Base-by-base conservation (phyloP, 2,113 vertebrate genomes). In the Petroica traversi region DNA sequence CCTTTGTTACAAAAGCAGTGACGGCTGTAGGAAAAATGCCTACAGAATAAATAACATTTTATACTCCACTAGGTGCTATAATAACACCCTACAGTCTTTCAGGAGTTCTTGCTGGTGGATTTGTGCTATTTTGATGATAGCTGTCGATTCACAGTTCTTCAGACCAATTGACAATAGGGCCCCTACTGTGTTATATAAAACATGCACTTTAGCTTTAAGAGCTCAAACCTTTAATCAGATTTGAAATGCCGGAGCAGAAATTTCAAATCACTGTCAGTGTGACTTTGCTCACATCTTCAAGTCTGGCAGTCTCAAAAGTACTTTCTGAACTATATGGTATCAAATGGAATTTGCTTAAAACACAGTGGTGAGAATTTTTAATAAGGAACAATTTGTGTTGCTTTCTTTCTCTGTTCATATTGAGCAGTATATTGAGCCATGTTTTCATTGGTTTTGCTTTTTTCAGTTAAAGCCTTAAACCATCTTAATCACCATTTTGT, bases 221-320 rank as follows among this genome's bases (percentile, higher is more conserved):
- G 85, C 93, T 84, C 93, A 95, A 96, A 93, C 52, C 96, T 92
- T 95, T 96, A 95, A 97, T 95, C 95, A 97, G 77, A 88, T 76
- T 58, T 6, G 0, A 94, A 97, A 97, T 93, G 76, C 64, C 66
- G 58, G 83, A 96, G 85, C 82, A 73, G 87, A 95, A 94, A 95
- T 91, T 95, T 93, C 63, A 52, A 93, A 93, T 85, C 55, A 45
- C 79, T 93, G 92, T 83, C 85, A 73, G 71, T 85, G 22, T 54
- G 85, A 87, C 86, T 96, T 95, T 17, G 22, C 46, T 93, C 92
- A 52, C 12, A 1, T 72, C 55, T 76, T 89, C 73, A 82, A 89
- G 55, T 38, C 69, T 88, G 91, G 66, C 62, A 78, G 48, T 82
- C 73, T 93, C 66, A 73, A 64, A 95, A 93, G 48, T 29, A 57